Evolutionary conservation across 2,888 invertebrate genomes (phyloP).

Genomic region (Cosmorhoe ocellata): DNA sequence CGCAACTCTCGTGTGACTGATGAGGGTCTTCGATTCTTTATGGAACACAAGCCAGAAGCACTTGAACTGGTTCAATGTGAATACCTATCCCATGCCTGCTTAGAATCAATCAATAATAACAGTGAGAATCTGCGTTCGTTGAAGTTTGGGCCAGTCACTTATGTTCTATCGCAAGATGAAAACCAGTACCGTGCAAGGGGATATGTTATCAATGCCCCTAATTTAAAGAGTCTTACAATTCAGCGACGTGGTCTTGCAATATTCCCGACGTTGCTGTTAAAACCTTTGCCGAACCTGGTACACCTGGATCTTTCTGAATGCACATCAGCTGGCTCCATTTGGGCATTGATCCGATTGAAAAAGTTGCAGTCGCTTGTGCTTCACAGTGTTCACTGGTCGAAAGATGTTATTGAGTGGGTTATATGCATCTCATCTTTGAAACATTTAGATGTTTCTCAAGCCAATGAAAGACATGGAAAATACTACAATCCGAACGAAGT

Average conservation of each 20-base stretch:
- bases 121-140: slow-evolving; percentile 87
- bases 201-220: slow-evolving; percentile 83
- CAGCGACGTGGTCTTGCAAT: slow-evolving; percentile 75
- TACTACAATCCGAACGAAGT: slow-evolving; percentile 89
- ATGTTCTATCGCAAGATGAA: slow-evolving; percentile 82
- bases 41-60: slow-evolving; percentile 88
- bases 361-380: slow-evolving; percentile 89
- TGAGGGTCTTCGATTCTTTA: slow-evolving; percentile 85
- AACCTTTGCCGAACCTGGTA: slow-evolving; percentile 83
- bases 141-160: slow-evolving; percentile 86
- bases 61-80: slow-evolving; percentile 90
- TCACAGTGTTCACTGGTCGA: slow-evolving; percentile 89
- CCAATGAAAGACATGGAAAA: slow-evolving; percentile 86
- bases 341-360: slow-evolving; percentile 85
- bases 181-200: slow-evolving; percentile 61
- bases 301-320: slow-evolving; percentile 89
- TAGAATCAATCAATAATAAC: slow-evolving; percentile 86
- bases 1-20: slow-evolving; percentile 88
- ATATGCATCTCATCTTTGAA: slow-evolving; percentile 81
- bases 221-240: slow-evolving; percentile 82
- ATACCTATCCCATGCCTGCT: slow-evolving; percentile 83
- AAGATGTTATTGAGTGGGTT: slow-evolving; percentile 84
- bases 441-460: slow-evolving; percentile 93
- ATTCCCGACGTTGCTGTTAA: slow-evolving; percentile 80
- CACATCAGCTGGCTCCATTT: slow-evolving; percentile 83